phyloP scores from a whole-genome alignment of 2,888 invertebrate genomes.

The Phortica okadai region DNA sequence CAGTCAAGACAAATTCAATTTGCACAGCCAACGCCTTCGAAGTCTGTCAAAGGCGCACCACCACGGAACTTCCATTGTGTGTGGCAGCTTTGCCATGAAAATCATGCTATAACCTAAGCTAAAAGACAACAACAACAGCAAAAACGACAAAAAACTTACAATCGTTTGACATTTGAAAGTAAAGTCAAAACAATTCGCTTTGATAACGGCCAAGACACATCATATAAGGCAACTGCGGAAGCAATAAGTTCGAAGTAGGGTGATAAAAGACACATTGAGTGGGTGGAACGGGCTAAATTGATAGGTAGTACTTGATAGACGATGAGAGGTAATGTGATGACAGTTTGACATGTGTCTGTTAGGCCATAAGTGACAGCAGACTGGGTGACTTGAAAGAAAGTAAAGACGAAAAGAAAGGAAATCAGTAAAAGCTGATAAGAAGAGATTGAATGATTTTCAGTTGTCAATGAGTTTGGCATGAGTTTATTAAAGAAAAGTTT shows the following conservation, averaged over 20 bases:
- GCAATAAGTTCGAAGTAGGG: too few relatives aligned
- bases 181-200: constrained; percentile 65
- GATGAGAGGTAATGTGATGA: background rate
- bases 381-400: background rate
- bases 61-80: background rate
- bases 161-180: constrained; percentile 65
- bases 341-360: constrained; percentile 24
- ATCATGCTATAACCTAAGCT: too few relatives aligned
- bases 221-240: too few relatives aligned
- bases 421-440: background rate
- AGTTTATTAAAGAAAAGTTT: constrained; percentile 1
- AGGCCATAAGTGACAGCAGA: background rate
- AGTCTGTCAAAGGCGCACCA: background rate
- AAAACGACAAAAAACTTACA: constrained; percentile 47
- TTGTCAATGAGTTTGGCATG: constrained; percentile 15
- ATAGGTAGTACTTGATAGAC: too few relatives aligned
- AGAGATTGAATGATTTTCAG: background rate
- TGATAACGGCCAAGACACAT: constrained; percentile 47
- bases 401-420: background rate
- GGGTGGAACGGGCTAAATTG: too few relatives aligned
- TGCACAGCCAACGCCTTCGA: constrained; percentile 47
- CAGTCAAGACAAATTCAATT: constrained; percentile 57
- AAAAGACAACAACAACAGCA: background rate
- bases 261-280: too few relatives aligned
- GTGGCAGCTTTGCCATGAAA: background rate